phyloP scores from a whole-genome alignment of 92 coral and sea anemone species.

The Phenganax subtilis region DNA sequence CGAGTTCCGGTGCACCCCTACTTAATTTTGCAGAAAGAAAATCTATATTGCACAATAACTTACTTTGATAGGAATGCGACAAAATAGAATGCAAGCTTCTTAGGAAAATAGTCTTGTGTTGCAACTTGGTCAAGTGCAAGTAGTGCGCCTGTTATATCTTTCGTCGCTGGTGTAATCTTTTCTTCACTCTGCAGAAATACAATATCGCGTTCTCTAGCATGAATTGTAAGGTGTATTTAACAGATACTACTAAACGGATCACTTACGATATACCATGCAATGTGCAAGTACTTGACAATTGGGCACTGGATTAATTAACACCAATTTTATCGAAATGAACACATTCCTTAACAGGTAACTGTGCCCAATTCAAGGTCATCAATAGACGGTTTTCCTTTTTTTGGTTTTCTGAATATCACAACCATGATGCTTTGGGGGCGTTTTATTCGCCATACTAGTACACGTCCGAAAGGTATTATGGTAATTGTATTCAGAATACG shows the following conservation, averaged over 20 bases:
- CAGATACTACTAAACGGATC: background rate
- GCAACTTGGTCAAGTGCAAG: conserved; percentile 72
- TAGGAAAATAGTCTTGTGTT: conserved; percentile 79
- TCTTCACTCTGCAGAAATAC: conserved; percentile 68
- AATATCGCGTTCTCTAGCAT: background rate
- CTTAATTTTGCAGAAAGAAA: conserved; percentile 6
- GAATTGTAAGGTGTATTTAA: background rate
- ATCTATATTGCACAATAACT: conserved; percentile 8
- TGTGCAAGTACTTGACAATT: too few species aligned
- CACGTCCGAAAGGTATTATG: too few species aligned
- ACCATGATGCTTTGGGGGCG: too few species aligned
- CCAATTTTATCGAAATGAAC: too few species aligned
- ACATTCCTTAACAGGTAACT: too few species aligned
- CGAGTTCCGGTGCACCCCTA: too few species aligned
- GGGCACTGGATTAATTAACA: too few species aligned
- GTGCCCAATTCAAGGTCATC: too few species aligned
- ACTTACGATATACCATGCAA: background rate
- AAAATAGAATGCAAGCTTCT: conserved; percentile 67
- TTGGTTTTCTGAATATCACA: too few species aligned
- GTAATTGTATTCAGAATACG: too few species aligned
- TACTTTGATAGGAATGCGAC: conserved; percentile 84
- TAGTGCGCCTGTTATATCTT: conserved; percentile 76
- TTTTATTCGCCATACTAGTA: too few species aligned
- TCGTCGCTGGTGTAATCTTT: conserved; percentile 59
- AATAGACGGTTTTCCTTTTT: too few species aligned